Conservation (phyloP, 2,113 vertebrate genomes). For the Dicerorhinus sumatrensis region DNA sequence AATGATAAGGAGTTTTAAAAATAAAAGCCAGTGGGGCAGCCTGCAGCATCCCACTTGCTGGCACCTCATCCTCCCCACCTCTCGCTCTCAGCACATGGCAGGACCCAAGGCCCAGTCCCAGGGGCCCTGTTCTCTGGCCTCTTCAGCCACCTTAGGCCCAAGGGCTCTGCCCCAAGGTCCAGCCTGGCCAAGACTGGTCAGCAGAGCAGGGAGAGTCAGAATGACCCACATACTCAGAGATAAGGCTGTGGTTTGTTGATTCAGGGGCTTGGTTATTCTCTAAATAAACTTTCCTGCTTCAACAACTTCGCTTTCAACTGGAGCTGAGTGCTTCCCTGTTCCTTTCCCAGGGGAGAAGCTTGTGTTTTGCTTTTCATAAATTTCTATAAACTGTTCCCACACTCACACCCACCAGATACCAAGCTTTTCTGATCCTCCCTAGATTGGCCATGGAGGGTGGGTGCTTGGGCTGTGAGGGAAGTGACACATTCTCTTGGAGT, state of each 20-base stretch:
- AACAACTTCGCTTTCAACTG: conserved; percentile 67
- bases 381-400: conserved; percentile 76
- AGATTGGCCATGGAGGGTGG: not conserved
- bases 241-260: conserved; percentile 70
- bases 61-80: not conserved
- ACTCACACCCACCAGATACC: conserved; percentile 59
- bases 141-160: conserved; percentile 27
- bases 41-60: not conserved
- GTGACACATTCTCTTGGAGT: not conserved
- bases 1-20: conserved; percentile 74
- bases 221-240: conserved; percentile 64
- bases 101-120: conserved; percentile 57
- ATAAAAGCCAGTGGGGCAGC: conserved; percentile 53
- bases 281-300: conserved; percentile 73
- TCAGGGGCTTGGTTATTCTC: conserved; percentile 51
- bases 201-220: conserved; percentile 40
- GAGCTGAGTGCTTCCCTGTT: conserved; percentile 64
- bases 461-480: not conserved
- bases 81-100: conserved; percentile 58
- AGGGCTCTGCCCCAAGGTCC: conserved; percentile 57
- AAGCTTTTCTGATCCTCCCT: conserved; percentile 5
- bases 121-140: conserved; percentile 55
- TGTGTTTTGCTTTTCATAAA: conserved; percentile 70
- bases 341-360: conserved; percentile 64
- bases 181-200: conserved; percentile 50